phyloP scores from a whole-genome alignment of 2,113 vertebrate species.

The Hemibagrus wyckioides region DNA sequence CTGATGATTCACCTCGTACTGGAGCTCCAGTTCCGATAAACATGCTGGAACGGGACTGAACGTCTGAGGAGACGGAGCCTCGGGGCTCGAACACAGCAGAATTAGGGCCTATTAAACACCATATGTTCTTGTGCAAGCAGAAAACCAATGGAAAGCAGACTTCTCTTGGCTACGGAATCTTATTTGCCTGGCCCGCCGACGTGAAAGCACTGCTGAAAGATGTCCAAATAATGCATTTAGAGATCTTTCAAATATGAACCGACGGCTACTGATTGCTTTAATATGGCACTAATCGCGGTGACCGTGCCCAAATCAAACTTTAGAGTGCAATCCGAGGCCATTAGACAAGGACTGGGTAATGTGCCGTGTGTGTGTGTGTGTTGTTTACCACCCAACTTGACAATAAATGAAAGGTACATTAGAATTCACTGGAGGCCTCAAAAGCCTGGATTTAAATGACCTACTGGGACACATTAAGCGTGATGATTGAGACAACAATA shows the following conservation, averaged over 20 bases:
- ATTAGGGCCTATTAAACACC: conserved; percentile 40
- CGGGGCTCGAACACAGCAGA: conserved; percentile 2
- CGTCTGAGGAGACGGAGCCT: conserved; percentile 4
- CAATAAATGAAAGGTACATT: conserved; percentile 55
- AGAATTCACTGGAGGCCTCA: conserved; percentile 49
- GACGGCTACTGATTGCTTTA: conserved; percentile 46
- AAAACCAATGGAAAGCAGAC: conserved; percentile 36
- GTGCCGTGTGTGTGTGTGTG: conserved; percentile 26
- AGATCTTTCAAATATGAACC: conserved; percentile 45
- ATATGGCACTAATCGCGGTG: conserved; percentile 45
- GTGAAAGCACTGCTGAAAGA: conserved; percentile 38
- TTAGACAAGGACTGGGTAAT: conserved; percentile 48
- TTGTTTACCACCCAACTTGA: conserved; percentile 44
- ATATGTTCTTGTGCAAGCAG: conserved; percentile 24
- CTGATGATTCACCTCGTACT: not conserved
- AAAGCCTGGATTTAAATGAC: conserved; percentile 53
- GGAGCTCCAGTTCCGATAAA: conserved; percentile 11
- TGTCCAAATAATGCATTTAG: conserved; percentile 50
- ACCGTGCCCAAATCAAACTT: conserved; percentile 41
- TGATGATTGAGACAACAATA: conserved; percentile 53
- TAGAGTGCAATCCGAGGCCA: conserved; percentile 43
- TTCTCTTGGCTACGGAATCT: not conserved
- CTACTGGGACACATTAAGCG: conserved; percentile 56
- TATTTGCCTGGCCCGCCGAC: not conserved
- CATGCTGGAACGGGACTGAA: not conserved